Conservation (phyloP, 1,140 invertebrate species). For the Trinorchestia longiramus region DNA sequence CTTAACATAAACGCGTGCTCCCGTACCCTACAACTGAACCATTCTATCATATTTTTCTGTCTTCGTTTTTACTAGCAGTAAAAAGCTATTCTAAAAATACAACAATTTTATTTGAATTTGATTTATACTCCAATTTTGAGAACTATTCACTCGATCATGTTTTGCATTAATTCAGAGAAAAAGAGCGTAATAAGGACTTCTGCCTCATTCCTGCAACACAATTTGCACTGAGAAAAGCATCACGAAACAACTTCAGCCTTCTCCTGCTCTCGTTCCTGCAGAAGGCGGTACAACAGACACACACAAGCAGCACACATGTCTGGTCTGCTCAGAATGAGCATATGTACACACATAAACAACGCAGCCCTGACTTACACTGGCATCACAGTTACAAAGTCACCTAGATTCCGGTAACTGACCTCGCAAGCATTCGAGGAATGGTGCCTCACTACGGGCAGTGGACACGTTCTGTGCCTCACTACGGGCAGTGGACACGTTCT, state of each 20-base stretch:
- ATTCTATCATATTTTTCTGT: too few species aligned
- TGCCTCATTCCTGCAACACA: not conserved
- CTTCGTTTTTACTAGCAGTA: too few species aligned
- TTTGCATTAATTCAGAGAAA: not conserved
- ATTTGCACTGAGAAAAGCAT: too few species aligned
- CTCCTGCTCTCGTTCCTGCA: not conserved
- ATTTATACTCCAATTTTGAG: not conserved
- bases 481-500: not conserved
- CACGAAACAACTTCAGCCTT: too few species aligned
- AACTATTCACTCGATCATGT: not conserved
- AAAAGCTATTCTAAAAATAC: too few species aligned
- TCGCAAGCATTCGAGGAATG: not conserved
- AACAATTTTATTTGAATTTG: not conserved
- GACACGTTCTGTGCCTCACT: not conserved
- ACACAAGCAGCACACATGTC: not conserved
- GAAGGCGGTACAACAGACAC: not conserved
- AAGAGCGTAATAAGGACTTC: not conserved
- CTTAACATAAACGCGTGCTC: too few species aligned
- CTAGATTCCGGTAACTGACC: not conserved
- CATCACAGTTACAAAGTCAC: not conserved
- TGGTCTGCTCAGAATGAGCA: not conserved
- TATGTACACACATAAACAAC: not conserved
- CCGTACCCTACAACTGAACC: too few species aligned
- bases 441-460: not conserved
- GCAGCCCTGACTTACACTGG: not conserved